Conservation (phyloP, 2,888 invertebrate species). For the Cerastis leucographa region DNA sequence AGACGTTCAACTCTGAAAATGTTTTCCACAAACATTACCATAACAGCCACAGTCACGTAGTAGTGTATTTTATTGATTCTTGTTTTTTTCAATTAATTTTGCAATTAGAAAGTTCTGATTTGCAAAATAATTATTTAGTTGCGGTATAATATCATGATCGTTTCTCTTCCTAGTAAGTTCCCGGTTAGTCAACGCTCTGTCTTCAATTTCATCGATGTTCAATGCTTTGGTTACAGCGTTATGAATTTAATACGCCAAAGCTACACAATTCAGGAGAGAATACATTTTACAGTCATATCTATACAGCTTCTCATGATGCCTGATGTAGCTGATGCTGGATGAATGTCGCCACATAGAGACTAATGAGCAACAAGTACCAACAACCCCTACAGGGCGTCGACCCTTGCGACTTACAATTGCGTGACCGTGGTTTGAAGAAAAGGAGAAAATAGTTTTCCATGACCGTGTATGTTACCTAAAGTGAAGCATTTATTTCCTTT, state of each 20-base stretch:
- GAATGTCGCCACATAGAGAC: not conserved
- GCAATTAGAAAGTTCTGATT: not conserved
- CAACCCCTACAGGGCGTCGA: conserved; percentile 41
- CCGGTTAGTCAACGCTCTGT: not conserved
- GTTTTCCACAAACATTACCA: not conserved
- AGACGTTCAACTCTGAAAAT: not conserved
- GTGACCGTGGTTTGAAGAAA: conserved; percentile 37
- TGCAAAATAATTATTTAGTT: not conserved
- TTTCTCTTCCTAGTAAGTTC: not conserved
- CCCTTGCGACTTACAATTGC: conserved; percentile 30
- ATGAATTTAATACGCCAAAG: not conserved
- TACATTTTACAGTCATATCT: not conserved
- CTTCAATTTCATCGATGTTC: not conserved
- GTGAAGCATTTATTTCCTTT: conserved; percentile 24
- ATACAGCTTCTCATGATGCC: not conserved
- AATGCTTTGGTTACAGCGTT: not conserved
- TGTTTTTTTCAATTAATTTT: not conserved
- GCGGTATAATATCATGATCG: not conserved
- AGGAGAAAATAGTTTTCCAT: conserved; percentile 18
- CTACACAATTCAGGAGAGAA: not conserved
- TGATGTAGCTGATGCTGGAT: not conserved
- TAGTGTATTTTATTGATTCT: not conserved
- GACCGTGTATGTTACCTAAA: conserved; percentile 28
- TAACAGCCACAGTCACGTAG: not conserved
- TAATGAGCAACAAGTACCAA: conserved; percentile 32